Evolutionary conservation across 2,888 invertebrate species (phyloP), one percentile per base, ranked within the genome.

Genomic region (Dolichomitus sp.): DNA sequence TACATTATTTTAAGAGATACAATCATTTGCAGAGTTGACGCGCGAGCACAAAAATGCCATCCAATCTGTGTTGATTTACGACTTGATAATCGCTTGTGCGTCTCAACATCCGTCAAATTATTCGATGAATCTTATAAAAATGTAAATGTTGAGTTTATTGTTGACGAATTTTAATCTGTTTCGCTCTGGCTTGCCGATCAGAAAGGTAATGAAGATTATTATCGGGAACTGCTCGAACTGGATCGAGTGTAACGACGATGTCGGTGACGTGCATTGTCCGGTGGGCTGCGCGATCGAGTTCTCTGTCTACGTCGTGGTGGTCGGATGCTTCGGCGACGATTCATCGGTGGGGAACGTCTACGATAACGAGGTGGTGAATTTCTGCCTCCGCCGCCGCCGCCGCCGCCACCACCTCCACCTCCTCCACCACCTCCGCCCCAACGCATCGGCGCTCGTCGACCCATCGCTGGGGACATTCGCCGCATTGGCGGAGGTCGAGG

Each of bases 211-310:
- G 27, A 45, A 12, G 27, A 45, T 33, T 14, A 65, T 93, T 92
- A 96, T 94, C 96, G 95, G 88, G 96, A 96, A 93, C 96, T 96
- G 93, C 96, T 97, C 83, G 97, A 96, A 89, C 96, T 96, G 86
- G 96, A 96, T 92, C 96, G 95, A 93, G 96, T 96, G 92, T 96
- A 96, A 90, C 96, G 95, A 89, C 96, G 95, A 89, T 96, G 96
- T 83, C 96, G 95, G 74, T 94, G 94, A 4, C 95, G 95, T 27
- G 91, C 89, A 80, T 93, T 93, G 70, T 92, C 92, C 23, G 90
- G 90, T 27, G 96, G 95, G 84, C 95, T 95, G 73, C 95, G 93
- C 0, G 95, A 95, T 80, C 95, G 94, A 4, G 94, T 95, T 88
- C 95, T 94, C 45, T 95, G 93, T 91, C 95, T 95, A 80, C 96